phyloP scores from a whole-genome alignment of 2,888 invertebrate species.

The Autographa pulchrina region DNA sequence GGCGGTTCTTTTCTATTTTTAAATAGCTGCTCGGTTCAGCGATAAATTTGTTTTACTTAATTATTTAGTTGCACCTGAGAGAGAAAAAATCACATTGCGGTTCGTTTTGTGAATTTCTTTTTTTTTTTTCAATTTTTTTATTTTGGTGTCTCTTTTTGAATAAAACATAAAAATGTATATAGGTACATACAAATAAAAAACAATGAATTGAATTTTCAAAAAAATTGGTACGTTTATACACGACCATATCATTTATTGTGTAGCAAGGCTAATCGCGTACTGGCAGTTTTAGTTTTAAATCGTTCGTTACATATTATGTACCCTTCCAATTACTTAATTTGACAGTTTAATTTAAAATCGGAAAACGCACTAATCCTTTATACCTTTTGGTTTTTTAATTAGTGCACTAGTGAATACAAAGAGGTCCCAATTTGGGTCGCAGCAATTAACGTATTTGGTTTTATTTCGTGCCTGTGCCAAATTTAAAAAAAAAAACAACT shows the following conservation, averaged over 20 bases:
- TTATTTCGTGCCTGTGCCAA: slow-evolving; percentile 83
- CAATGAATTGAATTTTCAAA: no score
- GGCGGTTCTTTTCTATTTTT: slow-evolving; percentile 44
- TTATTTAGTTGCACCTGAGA: slow-evolving; percentile 37
- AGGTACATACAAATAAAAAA: no score
- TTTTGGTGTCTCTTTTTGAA: no score
- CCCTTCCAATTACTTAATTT: slow-evolving; percentile 38
- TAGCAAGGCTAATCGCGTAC: no score
- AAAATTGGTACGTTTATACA: no score
- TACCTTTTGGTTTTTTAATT: slow-evolving; percentile 69
- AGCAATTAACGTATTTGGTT: slow-evolving; percentile 82
- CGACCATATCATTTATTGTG: no score
- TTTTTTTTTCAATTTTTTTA: not conserved
- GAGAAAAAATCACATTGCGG: not conserved
- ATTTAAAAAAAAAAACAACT: slow-evolving; percentile 73
- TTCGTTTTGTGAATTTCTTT: not conserved
- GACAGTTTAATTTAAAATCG: slow-evolving; percentile 49
- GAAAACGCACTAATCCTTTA: slow-evolving; percentile 43
- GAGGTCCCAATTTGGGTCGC: slow-evolving; percentile 76
- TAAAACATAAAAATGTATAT: no score
- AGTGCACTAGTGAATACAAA: slow-evolving; percentile 65
- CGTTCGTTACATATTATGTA: not conserved
- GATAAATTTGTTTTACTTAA: slow-evolving; percentile 52
- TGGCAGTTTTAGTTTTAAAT: not conserved
- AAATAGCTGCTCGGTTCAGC: slow-evolving; percentile 31